These are phyloP conservation scores for Otolemur garnettii DNA, from an alignment of 2,113 vertebrate genomes.

Conservation along the genomic window DNA sequence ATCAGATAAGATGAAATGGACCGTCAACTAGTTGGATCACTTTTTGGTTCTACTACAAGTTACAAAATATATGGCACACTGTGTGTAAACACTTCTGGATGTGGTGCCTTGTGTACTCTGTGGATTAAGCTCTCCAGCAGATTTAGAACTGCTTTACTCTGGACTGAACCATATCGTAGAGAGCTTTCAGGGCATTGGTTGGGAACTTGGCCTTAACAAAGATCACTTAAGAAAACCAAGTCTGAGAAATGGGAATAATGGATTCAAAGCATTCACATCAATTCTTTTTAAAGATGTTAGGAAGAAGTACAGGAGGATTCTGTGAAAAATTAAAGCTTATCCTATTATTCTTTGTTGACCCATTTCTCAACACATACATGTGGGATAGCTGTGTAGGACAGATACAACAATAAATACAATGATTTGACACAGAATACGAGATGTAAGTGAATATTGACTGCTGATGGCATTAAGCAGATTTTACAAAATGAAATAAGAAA, in stretches of 20 bases:
- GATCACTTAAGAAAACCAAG: neutral
- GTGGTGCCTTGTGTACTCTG: neutral
- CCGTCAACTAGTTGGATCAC: no score
- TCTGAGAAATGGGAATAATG: neutral
- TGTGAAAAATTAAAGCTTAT: conserved; percentile 27
- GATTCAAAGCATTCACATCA: neutral
- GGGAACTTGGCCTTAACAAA: neutral
- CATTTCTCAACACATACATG: conserved; percentile 22
- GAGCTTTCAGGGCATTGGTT: neutral
- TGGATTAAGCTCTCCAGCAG: neutral
- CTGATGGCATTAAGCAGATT: neutral
- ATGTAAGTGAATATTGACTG: conserved; percentile 21
- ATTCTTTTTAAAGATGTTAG: neutral
- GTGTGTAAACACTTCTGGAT: neutral
- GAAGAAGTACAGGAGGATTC: neutral
- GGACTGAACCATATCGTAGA: neutral
- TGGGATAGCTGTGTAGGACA: neutral
- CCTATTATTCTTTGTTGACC: neutral
- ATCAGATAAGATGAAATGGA: neutral
- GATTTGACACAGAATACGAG: conserved; percentile 34
- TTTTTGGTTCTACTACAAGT: neutral
- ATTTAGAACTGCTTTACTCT: neutral
- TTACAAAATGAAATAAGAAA: conserved; percentile 57
- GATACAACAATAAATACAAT: conserved; percentile 39
- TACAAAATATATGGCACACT: neutral